A percentile compares a stretch with the other conserved stretches of the same genome.
phyloP scores from a whole-genome alignment of 2,113 vertebrate genomes.

The Oreamnos americanus region DNA sequence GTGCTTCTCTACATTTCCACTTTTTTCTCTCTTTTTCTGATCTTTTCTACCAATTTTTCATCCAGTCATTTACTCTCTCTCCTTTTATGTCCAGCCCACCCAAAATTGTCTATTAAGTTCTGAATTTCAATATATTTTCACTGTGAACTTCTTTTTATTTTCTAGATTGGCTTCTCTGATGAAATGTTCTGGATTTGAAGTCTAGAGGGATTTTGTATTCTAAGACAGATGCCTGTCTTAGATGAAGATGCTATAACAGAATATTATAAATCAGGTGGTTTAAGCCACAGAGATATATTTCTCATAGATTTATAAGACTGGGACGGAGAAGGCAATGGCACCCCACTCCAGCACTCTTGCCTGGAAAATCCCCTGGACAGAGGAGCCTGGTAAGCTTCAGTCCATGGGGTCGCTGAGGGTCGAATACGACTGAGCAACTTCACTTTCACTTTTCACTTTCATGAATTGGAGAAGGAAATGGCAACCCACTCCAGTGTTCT shows the following conservation, averaged over 20 bases:
- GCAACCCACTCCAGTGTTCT: no score
- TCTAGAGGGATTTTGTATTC: not conserved
- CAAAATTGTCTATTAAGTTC: not conserved
- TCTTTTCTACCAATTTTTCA: not conserved
- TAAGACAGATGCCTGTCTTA: not conserved
- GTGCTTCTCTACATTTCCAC: not conserved
- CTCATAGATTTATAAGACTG: not conserved
- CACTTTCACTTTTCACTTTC: no score
- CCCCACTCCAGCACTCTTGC: no score
- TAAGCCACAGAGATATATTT: not conserved
- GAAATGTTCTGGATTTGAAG: not conserved
- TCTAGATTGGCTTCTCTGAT: not conserved
- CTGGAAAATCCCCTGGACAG: no score
- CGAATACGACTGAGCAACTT: no score
- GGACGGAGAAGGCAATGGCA: no score
- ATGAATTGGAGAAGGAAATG: no score
- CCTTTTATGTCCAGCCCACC: not conserved
- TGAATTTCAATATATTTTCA: not conserved
- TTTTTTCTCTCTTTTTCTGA: not conserved
- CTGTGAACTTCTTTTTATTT: not conserved
- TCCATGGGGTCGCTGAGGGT: no score
- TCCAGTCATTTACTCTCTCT: not conserved
- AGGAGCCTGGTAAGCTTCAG: no score
- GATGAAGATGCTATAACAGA: not conserved
- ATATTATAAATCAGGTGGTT: not conserved